Percentiles rank a stretch among this genome's conserved stretches.
Evolutionary conservation across 64 coral and sea anemone species (phyloP).

Genomic region (Catalaphyllia jardinei): DNA sequence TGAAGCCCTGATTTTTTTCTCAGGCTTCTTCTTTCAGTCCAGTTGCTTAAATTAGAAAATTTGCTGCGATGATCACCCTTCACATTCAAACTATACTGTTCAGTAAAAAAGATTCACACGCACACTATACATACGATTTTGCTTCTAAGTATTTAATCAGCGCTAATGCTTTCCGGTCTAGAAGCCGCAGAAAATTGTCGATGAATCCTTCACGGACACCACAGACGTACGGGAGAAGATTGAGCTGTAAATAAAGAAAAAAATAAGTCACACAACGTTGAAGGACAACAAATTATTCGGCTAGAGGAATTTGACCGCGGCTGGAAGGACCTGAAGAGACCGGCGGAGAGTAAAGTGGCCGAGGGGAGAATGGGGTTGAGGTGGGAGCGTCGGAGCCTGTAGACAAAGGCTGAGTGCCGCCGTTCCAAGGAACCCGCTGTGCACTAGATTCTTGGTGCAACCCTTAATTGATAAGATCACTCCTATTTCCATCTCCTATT

Average conservation of each 20-base stretch:
- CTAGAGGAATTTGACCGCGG: not conserved
- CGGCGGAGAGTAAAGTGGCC: not conserved
- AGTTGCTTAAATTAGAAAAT: no score
- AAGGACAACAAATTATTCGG: not conserved
- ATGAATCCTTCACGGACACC: constrained; percentile 81
- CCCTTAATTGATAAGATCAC: no score
- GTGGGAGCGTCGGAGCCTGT: not conserved
- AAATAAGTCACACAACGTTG: not conserved
- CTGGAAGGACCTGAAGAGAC: no score
- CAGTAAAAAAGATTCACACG: not conserved
- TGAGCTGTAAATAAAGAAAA: constrained; percentile 41
- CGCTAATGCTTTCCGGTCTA: constrained; percentile 84
- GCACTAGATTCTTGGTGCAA: no score
- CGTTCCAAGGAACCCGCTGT: no score
- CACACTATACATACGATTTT: constrained; percentile 69
- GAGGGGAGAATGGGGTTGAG: not conserved
- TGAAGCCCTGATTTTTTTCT: no score
- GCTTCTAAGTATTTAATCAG: constrained; percentile 93
- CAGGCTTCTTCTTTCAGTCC: no score
- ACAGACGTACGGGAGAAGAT: constrained; percentile 61
- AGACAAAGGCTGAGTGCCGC: no score
- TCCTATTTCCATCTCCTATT: no score
- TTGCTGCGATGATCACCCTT: no score
- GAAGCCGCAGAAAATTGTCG: constrained; percentile 67
- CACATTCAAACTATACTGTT: no score